phyloP scores from a whole-genome alignment of 2,113 vertebrate species.

The Ptyas mucosa region DNA sequence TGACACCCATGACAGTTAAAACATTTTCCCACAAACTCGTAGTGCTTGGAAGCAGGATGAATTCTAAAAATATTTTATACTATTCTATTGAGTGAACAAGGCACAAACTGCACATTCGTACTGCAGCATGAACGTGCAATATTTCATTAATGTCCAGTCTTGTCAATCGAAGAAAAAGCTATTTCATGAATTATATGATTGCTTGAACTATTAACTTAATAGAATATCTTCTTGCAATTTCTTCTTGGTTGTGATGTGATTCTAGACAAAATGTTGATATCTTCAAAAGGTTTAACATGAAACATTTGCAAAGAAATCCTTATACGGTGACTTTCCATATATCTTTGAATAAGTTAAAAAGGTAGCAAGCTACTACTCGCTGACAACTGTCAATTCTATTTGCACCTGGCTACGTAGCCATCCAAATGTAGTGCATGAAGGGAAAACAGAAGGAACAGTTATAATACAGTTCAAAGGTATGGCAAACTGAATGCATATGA shows the following conservation, averaged over 20 bases:
- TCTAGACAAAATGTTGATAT: conserved; percentile 35
- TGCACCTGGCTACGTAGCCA: neutral
- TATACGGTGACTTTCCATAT: conserved; percentile 20
- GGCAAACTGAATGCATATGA: conserved; percentile 34
- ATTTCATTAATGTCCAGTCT: conserved; percentile 29
- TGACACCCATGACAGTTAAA: neutral
- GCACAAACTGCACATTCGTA: conserved; percentile 59
- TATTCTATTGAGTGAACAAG: conserved; percentile 9
- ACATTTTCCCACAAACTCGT: neutral
- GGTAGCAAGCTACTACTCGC: conserved; percentile 49
- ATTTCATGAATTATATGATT: conserved; percentile 22
- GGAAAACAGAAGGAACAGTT: conserved; percentile 39
- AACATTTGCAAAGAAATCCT: conserved; percentile 45
- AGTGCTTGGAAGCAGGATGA: neutral
- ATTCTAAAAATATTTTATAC: neutral
- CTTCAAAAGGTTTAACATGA: conserved; percentile 27
- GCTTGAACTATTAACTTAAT: conserved; percentile 19
- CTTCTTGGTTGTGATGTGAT: conserved; percentile 2
- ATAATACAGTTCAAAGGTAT: conserved; percentile 45
- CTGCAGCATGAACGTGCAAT: conserved; percentile 55
- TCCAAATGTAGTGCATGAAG: conserved; percentile 58
- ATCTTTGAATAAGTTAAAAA: conserved; percentile 68
- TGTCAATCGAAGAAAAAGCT: conserved; percentile 38
- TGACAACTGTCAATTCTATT: conserved; percentile 31
- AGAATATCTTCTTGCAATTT: conserved; percentile 19